Conservation (phyloP, 2,888 invertebrate species). For the Temnothorax ravouxi region DNA sequence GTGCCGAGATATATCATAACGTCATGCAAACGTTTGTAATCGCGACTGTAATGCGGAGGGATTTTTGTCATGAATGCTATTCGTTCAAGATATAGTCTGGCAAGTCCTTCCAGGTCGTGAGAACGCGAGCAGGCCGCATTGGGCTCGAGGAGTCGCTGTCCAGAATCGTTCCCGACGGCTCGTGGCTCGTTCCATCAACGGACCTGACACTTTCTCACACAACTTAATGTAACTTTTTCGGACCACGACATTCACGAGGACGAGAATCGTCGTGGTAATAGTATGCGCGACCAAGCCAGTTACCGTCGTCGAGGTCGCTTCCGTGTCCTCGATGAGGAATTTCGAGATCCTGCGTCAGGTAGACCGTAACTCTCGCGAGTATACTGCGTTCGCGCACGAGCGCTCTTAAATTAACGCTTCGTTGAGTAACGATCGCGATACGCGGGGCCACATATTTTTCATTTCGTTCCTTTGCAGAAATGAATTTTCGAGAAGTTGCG, state of each 20-base stretch:
- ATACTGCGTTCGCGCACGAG: slow-evolving; percentile 52
- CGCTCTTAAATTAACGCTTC: slow-evolving; percentile 38
- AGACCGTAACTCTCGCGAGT: slow-evolving; percentile 46
- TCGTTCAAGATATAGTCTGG: slow-evolving; percentile 44
- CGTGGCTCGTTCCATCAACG: slow-evolving; percentile 77
- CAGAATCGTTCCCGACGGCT: slow-evolving; percentile 74
- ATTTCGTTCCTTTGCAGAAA: background rate
- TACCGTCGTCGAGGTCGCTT: slow-evolving; percentile 74
- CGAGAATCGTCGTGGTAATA: slow-evolving; percentile 65
- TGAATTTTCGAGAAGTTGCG: slow-evolving; percentile 15
- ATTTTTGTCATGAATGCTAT: slow-evolving; percentile 46
- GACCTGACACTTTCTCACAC: slow-evolving; percentile 82
- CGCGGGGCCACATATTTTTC: slow-evolving; percentile 22
- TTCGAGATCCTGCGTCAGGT: slow-evolving; percentile 71
- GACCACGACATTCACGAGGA: slow-evolving; percentile 67
- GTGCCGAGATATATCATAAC: background rate
- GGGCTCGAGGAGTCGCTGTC: slow-evolving; percentile 72
- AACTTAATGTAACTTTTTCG: slow-evolving; percentile 77
- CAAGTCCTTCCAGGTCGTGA: slow-evolving; percentile 78
- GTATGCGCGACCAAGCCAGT: slow-evolving; percentile 74
- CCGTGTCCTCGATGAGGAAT: slow-evolving; percentile 76
- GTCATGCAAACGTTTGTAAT: slow-evolving; percentile 3
- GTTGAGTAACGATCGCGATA: slow-evolving; percentile 45
- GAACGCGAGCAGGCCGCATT: slow-evolving; percentile 80
- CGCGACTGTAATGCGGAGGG: slow-evolving; percentile 27